These are phyloP conservation scores for Drosophila sp. DNA, from an alignment of 1,140 invertebrate genomes.

Conservation along the genomic window DNA sequence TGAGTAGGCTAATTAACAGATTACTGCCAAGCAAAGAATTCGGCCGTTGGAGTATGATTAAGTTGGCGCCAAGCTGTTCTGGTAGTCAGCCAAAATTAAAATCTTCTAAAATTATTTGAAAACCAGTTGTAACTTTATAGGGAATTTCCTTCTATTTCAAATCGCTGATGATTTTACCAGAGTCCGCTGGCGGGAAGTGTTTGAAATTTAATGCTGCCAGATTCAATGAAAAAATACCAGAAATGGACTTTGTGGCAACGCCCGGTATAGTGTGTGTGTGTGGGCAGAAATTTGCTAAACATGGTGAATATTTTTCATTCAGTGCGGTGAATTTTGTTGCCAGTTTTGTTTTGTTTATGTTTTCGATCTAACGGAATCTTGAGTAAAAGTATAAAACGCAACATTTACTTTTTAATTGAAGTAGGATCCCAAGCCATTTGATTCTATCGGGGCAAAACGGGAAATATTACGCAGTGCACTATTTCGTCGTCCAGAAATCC, in stretches of 20 bases:
- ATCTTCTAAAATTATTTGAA: not conserved
- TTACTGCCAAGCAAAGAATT: too few relatives aligned
- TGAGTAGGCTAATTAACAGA: too few relatives aligned
- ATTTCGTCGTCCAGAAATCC: too few relatives aligned
- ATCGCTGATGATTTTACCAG: not conserved
- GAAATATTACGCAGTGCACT: too few relatives aligned
- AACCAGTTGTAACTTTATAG: not conserved
- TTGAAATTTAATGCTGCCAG: not conserved
- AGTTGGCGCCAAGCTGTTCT: too few relatives aligned
- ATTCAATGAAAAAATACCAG: not conserved
- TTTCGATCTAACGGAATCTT: not conserved
- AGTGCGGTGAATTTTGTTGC: not conserved
- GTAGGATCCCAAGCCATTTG: not conserved
- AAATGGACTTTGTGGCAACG: not conserved
- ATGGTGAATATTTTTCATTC: not conserved
- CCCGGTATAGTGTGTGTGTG: not conserved
- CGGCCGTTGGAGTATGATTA: too few relatives aligned
- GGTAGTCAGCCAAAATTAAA: not conserved
- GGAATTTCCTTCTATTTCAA: not conserved
- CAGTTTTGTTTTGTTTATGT: conserved; percentile 14
- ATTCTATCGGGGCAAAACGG: too few relatives aligned
- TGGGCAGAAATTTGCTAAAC: not conserved
- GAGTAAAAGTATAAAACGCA: not conserved
- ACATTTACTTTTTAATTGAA: not conserved
- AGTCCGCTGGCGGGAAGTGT: not conserved